These are phyloP conservation scores for Sphecodes monilicornis DNA, from an alignment of 2,888 invertebrate species.

Conservation along the genomic window DNA sequence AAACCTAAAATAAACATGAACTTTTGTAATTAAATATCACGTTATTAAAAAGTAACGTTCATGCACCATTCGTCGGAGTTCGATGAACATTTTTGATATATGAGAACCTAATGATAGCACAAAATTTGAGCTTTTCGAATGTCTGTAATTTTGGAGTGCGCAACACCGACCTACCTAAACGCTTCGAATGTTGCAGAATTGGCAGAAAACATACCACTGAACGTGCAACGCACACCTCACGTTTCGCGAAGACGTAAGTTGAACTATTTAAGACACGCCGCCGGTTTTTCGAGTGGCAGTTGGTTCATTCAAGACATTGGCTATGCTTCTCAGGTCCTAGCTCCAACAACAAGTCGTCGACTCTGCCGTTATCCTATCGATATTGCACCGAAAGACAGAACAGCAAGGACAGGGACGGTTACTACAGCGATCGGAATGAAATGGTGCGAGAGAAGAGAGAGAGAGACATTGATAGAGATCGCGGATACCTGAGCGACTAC, in stretches of 20 bases:
- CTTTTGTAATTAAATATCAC: neutral
- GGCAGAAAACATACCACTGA: constrained; percentile 93
- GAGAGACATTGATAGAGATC: constrained; percentile 88
- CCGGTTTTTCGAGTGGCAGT: neutral
- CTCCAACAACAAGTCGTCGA: constrained; percentile 93
- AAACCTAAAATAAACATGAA: too few species aligned
- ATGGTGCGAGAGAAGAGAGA: constrained; percentile 90
- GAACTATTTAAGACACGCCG: neutral
- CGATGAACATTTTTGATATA: neutral
- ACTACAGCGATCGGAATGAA: constrained; percentile 96
- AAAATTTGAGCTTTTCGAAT: neutral
- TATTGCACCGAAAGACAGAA: constrained; percentile 86
- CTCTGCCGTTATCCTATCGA: constrained; percentile 92
- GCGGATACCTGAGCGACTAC: constrained; percentile 93
- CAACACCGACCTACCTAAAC: neutral
- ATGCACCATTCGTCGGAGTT: neutral
- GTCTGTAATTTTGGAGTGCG: neutral
- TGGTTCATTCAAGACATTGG: neutral
- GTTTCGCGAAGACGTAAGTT: constrained; percentile 93
- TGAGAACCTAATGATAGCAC: neutral
- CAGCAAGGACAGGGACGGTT: constrained; percentile 91
- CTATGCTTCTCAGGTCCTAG: constrained; percentile 86
- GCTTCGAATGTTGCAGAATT: constrained; percentile 87
- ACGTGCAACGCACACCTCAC: constrained; percentile 94
- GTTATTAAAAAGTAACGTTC: too few species aligned